Percentiles rank a stretch among this genome's conserved stretches.
Evolutionary conservation across 2,888 invertebrate genomes (phyloP).

Genomic region (Pseudococcus viburni): DNA sequence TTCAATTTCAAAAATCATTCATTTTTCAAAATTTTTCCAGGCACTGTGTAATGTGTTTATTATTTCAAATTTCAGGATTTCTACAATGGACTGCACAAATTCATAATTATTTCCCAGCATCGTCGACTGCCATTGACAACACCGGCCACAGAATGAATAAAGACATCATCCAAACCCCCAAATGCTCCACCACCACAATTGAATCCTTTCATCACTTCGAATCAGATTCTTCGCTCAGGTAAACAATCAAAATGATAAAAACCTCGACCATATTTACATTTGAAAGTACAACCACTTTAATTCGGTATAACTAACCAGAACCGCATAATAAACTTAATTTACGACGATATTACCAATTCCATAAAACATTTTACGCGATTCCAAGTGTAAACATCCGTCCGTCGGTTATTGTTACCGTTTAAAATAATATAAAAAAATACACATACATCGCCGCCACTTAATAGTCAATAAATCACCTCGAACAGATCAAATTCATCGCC

Average conservation of each 20-base stretch:
- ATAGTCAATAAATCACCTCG: slow-evolving; percentile 40
- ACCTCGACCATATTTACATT: slow-evolving; percentile 2
- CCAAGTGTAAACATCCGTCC: slow-evolving; percentile 58
- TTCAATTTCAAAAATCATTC: too few species aligned
- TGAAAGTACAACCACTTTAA: slow-evolving; percentile 14
- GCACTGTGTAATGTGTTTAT: too few species aligned
- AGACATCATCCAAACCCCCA: too few species aligned
- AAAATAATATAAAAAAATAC: slow-evolving; percentile 50
- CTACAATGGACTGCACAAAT: too few species aligned
- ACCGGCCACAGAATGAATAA: too few species aligned
- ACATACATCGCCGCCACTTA: slow-evolving; percentile 44
- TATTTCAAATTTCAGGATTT: too few species aligned
- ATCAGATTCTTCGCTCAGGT: neutral
- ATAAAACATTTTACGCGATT: slow-evolving; percentile 60
- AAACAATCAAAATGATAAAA: neutral
- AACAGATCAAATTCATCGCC: slow-evolving; percentile 46
- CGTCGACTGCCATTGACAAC: too few species aligned
- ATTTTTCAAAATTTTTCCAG: too few species aligned
- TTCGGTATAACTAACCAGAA: slow-evolving; percentile 49
- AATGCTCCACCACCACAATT: too few species aligned
- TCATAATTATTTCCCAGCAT: too few species aligned
- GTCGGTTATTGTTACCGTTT: slow-evolving; percentile 50
- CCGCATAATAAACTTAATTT: slow-evolving; percentile 59
- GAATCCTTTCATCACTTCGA: neutral
- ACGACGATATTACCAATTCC: slow-evolving; percentile 58